phyloP scores from a whole-genome alignment of 2,888 invertebrate species.

The Thymelicus lineola region DNA sequence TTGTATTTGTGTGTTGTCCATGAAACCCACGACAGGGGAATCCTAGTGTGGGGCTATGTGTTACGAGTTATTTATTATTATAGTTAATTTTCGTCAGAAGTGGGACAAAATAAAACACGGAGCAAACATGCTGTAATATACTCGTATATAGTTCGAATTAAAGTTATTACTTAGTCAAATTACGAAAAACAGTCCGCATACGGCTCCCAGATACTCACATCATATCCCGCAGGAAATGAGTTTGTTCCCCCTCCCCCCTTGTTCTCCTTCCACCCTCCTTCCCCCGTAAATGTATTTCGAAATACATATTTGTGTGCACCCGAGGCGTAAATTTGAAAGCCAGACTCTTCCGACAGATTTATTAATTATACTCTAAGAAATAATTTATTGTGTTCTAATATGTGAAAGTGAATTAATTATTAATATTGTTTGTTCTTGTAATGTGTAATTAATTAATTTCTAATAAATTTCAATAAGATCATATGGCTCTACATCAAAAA shows the following conservation, averaged over 20 bases:
- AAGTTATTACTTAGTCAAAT: constrained; percentile 37
- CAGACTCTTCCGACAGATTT: constrained; percentile 55
- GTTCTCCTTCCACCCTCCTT: constrained; percentile 10
- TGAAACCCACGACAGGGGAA: too few species aligned
- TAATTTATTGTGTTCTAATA: constrained; percentile 50
- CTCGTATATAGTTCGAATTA: constrained; percentile 24
- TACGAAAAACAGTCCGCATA: constrained; percentile 33
- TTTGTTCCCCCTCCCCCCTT: constrained; percentile 41
- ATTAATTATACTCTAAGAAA: constrained; percentile 63
- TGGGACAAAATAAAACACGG: constrained; percentile 9
- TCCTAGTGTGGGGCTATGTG: too few species aligned
- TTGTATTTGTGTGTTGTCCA: too few species aligned
- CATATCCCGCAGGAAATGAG: constrained; percentile 62
- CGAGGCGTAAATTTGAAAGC: constrained; percentile 57
- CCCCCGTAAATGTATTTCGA: constrained; percentile 39
- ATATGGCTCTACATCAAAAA: too few species aligned
- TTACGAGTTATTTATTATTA: too few species aligned
- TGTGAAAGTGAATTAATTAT: neutral
- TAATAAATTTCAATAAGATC: neutral
- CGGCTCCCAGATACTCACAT: constrained; percentile 17
- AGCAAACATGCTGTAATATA: constrained; percentile 11
- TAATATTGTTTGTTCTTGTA: neutral
- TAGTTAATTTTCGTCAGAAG: neutral
- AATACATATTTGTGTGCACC: constrained; percentile 44
- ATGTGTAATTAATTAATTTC: neutral